Percentiles rank a stretch among this genome's conserved stretches.
phyloP scores from a whole-genome alignment of 1,140 invertebrate genomes.

The Magallana angulata region DNA sequence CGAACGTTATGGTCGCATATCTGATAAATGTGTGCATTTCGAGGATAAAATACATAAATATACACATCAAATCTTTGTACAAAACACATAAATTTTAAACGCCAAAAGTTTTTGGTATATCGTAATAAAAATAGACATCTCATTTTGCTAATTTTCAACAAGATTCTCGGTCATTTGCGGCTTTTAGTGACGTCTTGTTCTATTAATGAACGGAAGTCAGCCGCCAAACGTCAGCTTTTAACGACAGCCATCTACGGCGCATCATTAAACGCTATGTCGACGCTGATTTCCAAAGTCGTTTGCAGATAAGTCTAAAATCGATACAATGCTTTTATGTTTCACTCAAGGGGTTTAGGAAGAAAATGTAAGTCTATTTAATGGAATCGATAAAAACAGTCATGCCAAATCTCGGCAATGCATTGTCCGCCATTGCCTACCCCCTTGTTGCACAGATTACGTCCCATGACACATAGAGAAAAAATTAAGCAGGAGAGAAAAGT shows the following conservation, averaged over 20 bases:
- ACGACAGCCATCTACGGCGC: not conserved
- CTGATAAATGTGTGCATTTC: too few species aligned
- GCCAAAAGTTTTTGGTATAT: too few species aligned
- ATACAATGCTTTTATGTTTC: slow-evolving; percentile 38
- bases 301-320: slow-evolving; percentile 37
- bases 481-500: too few species aligned
- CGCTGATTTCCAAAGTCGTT: slow-evolving; percentile 30
- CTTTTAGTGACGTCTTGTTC: slow-evolving; percentile 4
- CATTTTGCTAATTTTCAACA: too few species aligned
- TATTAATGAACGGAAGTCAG: slow-evolving; percentile 4
- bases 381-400: slow-evolving; percentile 31
- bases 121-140: too few species aligned
- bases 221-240: slow-evolving; percentile 1
- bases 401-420: slow-evolving; percentile 6
- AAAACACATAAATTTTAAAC: too few species aligned
- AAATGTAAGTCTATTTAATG: slow-evolving; percentile 31
- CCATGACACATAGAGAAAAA: too few species aligned
- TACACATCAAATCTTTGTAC: too few species aligned
- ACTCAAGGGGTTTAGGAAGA: slow-evolving; percentile 39
- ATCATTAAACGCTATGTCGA: slow-evolving; percentile 34
- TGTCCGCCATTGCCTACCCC: not conserved
- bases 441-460: too few species aligned
- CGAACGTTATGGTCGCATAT: too few species aligned
- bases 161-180: not conserved
- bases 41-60: too few species aligned